phyloP scores from a whole-genome alignment of 2,888 invertebrate species.

The Torymus aiolomorphi region DNA sequence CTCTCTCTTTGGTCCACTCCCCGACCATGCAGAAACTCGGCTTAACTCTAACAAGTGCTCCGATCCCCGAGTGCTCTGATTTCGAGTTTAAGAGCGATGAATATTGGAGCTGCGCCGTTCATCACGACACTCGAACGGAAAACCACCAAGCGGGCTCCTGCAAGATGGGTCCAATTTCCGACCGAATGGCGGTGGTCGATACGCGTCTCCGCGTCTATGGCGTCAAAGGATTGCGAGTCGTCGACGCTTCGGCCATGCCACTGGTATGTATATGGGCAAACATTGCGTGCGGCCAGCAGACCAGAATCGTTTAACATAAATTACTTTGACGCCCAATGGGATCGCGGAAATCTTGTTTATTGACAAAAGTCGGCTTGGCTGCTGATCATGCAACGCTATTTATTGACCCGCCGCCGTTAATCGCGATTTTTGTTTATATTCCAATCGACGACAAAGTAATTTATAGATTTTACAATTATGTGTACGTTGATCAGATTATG shows the following conservation, averaged over 20 bases:
- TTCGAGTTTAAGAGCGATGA: slow-evolving; percentile 77
- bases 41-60: slow-evolving; percentile 52
- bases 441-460: too few relatives aligned
- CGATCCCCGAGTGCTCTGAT: slow-evolving; percentile 59
- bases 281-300: too few relatives aligned
- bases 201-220: slow-evolving; percentile 81
- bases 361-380: too few relatives aligned
- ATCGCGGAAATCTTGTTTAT: too few relatives aligned
- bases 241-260: slow-evolving; percentile 80
- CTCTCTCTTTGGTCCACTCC: slow-evolving; percentile 78
- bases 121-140: slow-evolving; percentile 84
- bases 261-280: slow-evolving; percentile 70
- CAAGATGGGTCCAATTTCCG: slow-evolving; percentile 85
- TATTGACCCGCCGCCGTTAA: too few relatives aligned
- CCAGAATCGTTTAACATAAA: too few relatives aligned
- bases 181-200: slow-evolving; percentile 86
- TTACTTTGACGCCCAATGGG: too few relatives aligned
- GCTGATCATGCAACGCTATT: too few relatives aligned
- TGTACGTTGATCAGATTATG: too few relatives aligned
- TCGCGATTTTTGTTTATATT: too few relatives aligned
- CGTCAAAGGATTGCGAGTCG: slow-evolving; percentile 76
- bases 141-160: slow-evolving; percentile 89
- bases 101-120: slow-evolving; percentile 85
- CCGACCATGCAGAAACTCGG: slow-evolving; percentile 70
- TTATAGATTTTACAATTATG: too few relatives aligned